Base-by-base conservation (phyloP, 2,888 invertebrate species). In the Pristionchus japonicus region DNA sequence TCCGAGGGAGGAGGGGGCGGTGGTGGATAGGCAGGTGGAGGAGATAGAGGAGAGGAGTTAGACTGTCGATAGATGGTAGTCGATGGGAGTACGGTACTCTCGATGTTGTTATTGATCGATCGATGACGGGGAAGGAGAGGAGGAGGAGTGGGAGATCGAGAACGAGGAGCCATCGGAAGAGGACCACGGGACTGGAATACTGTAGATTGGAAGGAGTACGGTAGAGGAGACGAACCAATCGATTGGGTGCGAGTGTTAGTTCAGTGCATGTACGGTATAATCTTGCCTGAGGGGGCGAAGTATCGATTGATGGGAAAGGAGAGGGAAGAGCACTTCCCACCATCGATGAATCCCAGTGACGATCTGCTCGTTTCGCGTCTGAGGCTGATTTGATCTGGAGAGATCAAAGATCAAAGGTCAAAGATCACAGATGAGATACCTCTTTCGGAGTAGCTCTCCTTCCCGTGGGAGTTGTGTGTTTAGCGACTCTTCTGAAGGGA, bases 1-100 rank as follows among this genome's bases (percentile, higher is more conserved):
- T 31, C 43, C 17, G 86, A 9, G 27, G 64, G 67, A 49, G 86
- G 86, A 43, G 86, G 86, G 13, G 86, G 86, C 11, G 86, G 86
- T 7, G 86, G 86, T 4, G 86, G 86, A 86, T 84, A 84, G 40
- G 20, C 31, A 23, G 86, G 86, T 31, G 86, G 86, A 67, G 67
- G 67, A 43, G 86, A 86, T 1, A 67, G 34, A 31, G 86, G 86
- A 67, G 34, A 13, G 17, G 40, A 34, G 17, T 64, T 47, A 27
- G 84, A 37, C 20, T 80, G 80, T 20, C 31, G 34, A 40, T 52
- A 57, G 20, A 84, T 43, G 11, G 84, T 84, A 31, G 57, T 84
- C 37, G 37, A 84, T 23, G 20, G 27, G 52, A 34, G 4, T 80
- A 80, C 80, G 47, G 80, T 47, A 80, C 23, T 40, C 57, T 52